Conservation (phyloP, 2,888 invertebrate genomes). For the Meloe dianella region DNA sequence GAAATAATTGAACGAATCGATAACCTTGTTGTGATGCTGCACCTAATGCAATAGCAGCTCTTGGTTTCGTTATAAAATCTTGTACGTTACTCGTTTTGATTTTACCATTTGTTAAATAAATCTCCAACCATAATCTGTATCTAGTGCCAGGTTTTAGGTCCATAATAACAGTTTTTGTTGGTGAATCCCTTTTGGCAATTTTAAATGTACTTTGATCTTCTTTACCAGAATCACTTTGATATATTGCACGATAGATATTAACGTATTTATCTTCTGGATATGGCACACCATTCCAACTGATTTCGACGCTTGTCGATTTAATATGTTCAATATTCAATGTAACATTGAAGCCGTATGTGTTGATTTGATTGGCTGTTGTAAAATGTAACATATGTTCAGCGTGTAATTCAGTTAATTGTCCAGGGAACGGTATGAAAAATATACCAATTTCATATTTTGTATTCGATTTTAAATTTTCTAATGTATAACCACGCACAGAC, state of each 20-base stretch:
- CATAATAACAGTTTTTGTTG: constrained; percentile 69
- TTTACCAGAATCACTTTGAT: constrained; percentile 76
- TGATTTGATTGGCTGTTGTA: constrained; percentile 72
- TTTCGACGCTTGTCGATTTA: constrained; percentile 77
- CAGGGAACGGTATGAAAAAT: constrained; percentile 81
- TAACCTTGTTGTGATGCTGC: constrained; percentile 63
- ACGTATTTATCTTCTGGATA: constrained; percentile 90
- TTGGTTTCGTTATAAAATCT: constrained; percentile 84
- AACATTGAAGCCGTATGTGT: constrained; percentile 85
- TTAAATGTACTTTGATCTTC: constrained; percentile 77
- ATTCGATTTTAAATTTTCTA: constrained; percentile 79
- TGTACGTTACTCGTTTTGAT: constrained; percentile 89
- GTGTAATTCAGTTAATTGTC: constrained; percentile 78
- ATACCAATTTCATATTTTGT: constrained; percentile 84
- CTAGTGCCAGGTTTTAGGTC: constrained; percentile 80
- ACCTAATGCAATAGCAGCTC: constrained; percentile 62
- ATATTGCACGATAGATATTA: constrained; percentile 85
- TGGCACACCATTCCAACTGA: constrained; percentile 85
- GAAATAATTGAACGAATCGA: background rate
- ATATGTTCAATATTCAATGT: constrained; percentile 76
- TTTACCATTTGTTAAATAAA: constrained; percentile 88
- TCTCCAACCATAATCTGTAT: constrained; percentile 87
- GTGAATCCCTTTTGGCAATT: constrained; percentile 75
- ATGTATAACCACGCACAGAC: constrained; percentile 77
- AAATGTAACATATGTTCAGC: constrained; percentile 74